phyloP scores from a whole-genome alignment of 2,888 invertebrate genomes.

The Marasmarcha lunaedactyla region DNA sequence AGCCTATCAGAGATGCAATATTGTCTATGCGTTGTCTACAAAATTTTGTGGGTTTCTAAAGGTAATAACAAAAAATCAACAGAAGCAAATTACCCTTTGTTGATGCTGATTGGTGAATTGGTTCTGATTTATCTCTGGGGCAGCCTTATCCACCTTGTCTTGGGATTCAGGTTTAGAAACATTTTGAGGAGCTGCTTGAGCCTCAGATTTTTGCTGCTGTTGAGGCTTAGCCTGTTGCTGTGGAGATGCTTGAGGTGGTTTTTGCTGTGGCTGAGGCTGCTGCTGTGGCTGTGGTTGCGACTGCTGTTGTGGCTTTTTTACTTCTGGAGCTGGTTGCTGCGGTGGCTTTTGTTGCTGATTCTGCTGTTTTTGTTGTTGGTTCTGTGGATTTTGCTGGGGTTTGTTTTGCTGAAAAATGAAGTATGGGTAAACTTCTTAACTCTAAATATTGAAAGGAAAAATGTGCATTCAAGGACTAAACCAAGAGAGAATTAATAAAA shows the following conservation, averaged over 20 bases:
- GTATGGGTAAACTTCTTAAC: too few relatives aligned
- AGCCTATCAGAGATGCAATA: too few relatives aligned
- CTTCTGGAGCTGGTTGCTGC: slow-evolving; percentile 3
- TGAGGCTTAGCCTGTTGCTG: slow-evolving; percentile 2
- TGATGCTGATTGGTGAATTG: slow-evolving; percentile 22
- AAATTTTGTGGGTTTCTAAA: too few relatives aligned
- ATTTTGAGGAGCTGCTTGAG: neutral
- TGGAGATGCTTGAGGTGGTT: slow-evolving; percentile 14
- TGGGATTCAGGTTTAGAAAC: slow-evolving; percentile 1
- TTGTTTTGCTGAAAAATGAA: slow-evolving; percentile 10
- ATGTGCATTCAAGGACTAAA: neutral
- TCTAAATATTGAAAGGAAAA: neutral
- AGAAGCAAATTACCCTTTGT: slow-evolving; percentile 29
- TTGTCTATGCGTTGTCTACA: too few relatives aligned
- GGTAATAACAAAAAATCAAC: too few relatives aligned
- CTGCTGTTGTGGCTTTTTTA: slow-evolving; percentile 3
- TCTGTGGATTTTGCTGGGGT: slow-evolving; percentile 13
- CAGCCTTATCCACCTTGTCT: slow-evolving; percentile 8
- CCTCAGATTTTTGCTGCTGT: slow-evolving; percentile 11
- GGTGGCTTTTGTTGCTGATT: slow-evolving; percentile 8
- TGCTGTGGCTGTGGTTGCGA: slow-evolving; percentile 19
- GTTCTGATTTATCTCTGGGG: slow-evolving; percentile 4
- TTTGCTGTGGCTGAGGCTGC: slow-evolving; percentile 18
- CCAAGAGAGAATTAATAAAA: too few relatives aligned
- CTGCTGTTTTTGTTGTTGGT: slow-evolving; percentile 16